Percentiles rank a stretch among this genome's conserved stretches.
These are phyloP conservation scores for Antennarius maculatus DNA, from an alignment of 2,797 vertebrate species.

Conservation along the genomic window DNA sequence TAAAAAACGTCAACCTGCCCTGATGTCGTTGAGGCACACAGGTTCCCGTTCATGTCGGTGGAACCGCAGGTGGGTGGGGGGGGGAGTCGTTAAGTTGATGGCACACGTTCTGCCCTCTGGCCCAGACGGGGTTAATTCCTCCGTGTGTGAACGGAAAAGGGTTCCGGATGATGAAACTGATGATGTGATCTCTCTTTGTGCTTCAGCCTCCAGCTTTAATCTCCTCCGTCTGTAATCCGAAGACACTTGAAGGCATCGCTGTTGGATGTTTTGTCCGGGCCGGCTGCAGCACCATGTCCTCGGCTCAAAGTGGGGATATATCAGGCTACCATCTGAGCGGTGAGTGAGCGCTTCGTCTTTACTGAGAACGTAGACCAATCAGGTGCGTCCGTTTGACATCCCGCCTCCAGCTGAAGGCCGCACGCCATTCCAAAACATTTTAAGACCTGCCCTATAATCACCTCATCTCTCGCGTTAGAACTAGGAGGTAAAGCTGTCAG, in stretches of 20 bases:
- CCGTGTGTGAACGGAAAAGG: not conserved
- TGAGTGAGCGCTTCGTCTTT: conserved; percentile 62
- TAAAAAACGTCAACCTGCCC: too few relatives aligned
- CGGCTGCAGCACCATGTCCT: conserved; percentile 83
- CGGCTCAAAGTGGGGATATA: conserved; percentile 77
- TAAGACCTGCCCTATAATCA: conserved; percentile 27
- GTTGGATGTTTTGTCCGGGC: conserved; percentile 54
- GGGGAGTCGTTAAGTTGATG: conserved; percentile 10
- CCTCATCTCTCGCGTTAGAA: conserved; percentile 30
- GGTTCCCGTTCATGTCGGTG: too few relatives aligned
- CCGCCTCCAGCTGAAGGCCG: not conserved
- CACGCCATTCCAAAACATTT: conserved; percentile 6
- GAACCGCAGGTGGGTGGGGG: conserved; percentile 5
- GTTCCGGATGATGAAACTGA: too few relatives aligned
- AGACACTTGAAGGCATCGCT: conserved; percentile 10
- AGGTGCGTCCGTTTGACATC: conserved; percentile 6
- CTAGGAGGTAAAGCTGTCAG: conserved; percentile 42
- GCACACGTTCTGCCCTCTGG: conserved; percentile 1
- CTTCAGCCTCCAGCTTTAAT: not conserved
- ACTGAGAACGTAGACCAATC: not conserved
- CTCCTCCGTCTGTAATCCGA: not conserved
- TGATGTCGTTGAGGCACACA: too few relatives aligned
- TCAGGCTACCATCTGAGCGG: conserved; percentile 85
- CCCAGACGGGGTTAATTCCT: not conserved
- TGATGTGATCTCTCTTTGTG: not conserved